A percentile compares a stretch with the other conserved stretches of the same genome.
Conservation (phyloP, 2,113 vertebrate genomes). For the Amblyopsis rosae region DNA sequence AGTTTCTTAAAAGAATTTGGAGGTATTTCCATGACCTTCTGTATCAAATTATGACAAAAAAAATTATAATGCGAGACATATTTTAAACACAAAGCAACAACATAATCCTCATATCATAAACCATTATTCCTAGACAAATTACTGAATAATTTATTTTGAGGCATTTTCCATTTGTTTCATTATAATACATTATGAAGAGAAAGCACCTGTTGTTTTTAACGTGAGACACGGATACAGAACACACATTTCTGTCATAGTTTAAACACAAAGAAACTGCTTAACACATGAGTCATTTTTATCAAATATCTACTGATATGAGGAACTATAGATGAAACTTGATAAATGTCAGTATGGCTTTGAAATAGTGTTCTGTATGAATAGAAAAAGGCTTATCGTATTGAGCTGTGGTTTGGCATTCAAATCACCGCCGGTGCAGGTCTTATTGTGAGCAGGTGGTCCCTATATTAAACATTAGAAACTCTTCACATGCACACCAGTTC, state of each 20-base stretch:
- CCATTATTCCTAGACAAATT: no score
- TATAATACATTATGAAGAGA: no score
- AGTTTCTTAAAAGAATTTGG: neutral
- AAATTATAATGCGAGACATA: no score
- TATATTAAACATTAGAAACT: constrained; percentile 30
- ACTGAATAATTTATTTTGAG: no score
- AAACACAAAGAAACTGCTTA: neutral
- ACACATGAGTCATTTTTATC: neutral
- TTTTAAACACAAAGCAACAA: no score
- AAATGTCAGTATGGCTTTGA: constrained; percentile 1
- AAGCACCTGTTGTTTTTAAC: no score
- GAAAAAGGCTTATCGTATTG: constrained; percentile 6
- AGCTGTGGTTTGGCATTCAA: neutral
- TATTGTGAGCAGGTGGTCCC: neutral
- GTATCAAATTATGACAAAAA: no score
- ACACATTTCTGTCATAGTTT: neutral
- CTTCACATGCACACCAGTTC: constrained; percentile 11
- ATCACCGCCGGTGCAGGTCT: constrained; percentile 14
- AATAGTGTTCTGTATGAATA: constrained; percentile 12
- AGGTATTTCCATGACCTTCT: no score
- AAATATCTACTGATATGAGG: constrained; percentile 17
- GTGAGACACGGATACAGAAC: neutral
- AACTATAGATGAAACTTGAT: constrained; percentile 42
- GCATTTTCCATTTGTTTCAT: no score
- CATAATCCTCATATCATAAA: no score